phyloP scores from a whole-genome alignment of 2,888 invertebrate genomes.

The Cecidostiba fungosa region DNA sequence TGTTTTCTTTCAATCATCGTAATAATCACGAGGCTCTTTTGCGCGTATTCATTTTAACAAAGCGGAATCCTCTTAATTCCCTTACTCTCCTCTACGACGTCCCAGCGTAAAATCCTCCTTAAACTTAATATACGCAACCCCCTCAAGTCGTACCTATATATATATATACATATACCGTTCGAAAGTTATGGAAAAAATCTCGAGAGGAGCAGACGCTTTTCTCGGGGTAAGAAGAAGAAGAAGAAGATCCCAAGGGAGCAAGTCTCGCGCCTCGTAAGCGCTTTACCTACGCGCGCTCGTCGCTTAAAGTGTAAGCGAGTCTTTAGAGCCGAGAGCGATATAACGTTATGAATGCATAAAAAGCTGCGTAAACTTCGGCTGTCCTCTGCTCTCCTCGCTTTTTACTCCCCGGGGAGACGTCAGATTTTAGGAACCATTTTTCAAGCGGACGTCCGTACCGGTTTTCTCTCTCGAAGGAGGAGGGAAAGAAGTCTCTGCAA shows the following conservation, averaged over 20 bases:
- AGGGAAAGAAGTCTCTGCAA: background rate
- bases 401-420: conserved; percentile 48
- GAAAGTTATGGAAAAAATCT: conserved; percentile 42
- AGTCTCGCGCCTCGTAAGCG: conserved; percentile 70
- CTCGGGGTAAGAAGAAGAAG: conserved; percentile 1
- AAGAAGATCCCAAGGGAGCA: conserved; percentile 44
- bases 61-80: conserved; percentile 37
- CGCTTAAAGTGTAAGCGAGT: conserved; percentile 66
- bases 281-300: conserved; percentile 63
- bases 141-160: background rate
- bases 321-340: conserved; percentile 64
- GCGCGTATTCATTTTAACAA: background rate
- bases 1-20: conserved; percentile 32
- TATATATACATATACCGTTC: background rate
- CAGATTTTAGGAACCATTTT: conserved; percentile 61
- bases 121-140: conserved; percentile 46
- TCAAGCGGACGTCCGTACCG: conserved; percentile 42
- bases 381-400: conserved; percentile 25
- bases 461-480: background rate
- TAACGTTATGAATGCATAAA: conserved; percentile 76
- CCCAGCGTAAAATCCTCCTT: conserved; percentile 38
- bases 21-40: background rate
- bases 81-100: background rate
- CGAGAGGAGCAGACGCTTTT: background rate
- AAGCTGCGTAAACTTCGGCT: conserved; percentile 70